phyloP scores from a whole-genome alignment of 1,140 invertebrate species.

The Amphibalanus amphitrite region DNA sequence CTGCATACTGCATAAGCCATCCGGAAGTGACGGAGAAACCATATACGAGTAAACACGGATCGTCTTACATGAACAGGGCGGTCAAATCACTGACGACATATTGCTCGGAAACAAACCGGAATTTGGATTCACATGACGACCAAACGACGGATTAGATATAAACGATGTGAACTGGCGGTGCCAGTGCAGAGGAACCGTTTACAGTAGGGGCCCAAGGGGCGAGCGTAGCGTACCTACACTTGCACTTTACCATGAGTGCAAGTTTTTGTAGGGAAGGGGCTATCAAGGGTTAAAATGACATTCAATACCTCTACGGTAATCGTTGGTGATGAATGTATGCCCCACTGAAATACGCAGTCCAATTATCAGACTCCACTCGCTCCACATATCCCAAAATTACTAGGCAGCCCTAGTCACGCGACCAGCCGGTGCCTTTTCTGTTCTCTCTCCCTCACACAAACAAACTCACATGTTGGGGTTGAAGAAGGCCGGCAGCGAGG shows the following conservation, averaged over 20 bases:
- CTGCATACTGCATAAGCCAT: too few relatives aligned
- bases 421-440: background rate
- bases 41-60: too few relatives aligned
- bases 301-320: background rate
- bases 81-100: too few relatives aligned
- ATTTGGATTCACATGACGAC: too few relatives aligned
- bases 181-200: too few relatives aligned
- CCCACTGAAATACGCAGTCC: background rate
- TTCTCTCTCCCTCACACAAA: conserved; percentile 43
- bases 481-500: conserved; percentile 63
- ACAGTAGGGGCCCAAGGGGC: too few relatives aligned
- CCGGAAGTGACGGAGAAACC: too few relatives aligned
- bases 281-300: conserved; percentile 8
- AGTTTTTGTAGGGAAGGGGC: conserved; percentile 4
- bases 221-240: too few relatives aligned
- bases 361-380: background rate
- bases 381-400: conserved; percentile 7
- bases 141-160: too few relatives aligned
- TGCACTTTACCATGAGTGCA: conserved; percentile 4
- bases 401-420: conserved; percentile 2
- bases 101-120: too few relatives aligned
- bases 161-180: too few relatives aligned
- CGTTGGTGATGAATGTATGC: background rate
- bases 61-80: too few relatives aligned
- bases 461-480: conserved; percentile 48